phyloP scores from a whole-genome alignment of 2,113 vertebrate species.

The Clinocottus analis region DNA sequence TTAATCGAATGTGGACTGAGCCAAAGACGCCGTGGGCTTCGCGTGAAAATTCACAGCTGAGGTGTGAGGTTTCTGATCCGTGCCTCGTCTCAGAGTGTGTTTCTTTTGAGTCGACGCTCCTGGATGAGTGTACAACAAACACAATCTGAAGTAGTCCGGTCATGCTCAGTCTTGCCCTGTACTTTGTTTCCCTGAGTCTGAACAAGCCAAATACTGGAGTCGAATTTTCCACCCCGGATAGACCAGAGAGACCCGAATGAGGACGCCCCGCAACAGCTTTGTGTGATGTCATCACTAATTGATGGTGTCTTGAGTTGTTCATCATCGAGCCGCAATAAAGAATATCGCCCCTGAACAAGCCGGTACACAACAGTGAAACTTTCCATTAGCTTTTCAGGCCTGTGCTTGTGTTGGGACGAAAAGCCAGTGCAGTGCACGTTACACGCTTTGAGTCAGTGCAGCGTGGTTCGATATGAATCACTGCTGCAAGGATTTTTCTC shows the following conservation, averaged over 20 bases:
- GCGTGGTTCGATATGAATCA: neutral
- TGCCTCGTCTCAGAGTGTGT: constrained; percentile 14
- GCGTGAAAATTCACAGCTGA: constrained; percentile 54
- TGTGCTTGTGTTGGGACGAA: neutral
- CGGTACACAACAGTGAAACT: neutral
- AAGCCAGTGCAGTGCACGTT: neutral
- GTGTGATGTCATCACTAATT: neutral
- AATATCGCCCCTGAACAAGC: neutral
- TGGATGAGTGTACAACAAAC: neutral
- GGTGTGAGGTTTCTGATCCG: constrained; percentile 37
- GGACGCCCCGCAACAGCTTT: neutral
- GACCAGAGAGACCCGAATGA: neutral
- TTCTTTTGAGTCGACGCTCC: neutral
- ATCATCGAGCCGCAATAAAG: neutral
- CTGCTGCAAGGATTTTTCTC: neutral
- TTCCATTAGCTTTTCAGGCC: neutral
- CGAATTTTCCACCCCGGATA: constrained; percentile 12
- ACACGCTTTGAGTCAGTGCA: neutral
- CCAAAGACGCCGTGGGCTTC: constrained; percentile 26
- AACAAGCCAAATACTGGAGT: constrained; percentile 10
- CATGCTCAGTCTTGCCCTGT: neutral
- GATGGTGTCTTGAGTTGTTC: neutral
- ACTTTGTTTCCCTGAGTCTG: neutral
- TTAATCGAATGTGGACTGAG: constrained; percentile 18
- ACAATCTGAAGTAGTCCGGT: neutral